Conservation (phyloP, 2,888 invertebrate species). For the Mesochorus sp. region DNA sequence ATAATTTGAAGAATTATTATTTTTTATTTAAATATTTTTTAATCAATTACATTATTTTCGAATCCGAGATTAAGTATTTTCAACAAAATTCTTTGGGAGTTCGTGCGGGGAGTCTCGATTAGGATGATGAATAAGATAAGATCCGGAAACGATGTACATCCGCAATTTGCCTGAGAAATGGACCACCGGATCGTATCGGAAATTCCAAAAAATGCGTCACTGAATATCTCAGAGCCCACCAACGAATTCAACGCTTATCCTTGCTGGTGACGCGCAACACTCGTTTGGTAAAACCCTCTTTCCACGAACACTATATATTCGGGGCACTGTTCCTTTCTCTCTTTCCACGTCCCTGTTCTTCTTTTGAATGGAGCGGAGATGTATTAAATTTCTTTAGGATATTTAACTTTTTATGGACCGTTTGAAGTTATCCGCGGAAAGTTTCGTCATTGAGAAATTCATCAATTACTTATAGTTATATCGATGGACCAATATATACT, state of each 20-base stretch:
- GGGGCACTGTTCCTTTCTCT: neutral
- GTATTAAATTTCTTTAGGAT: neutral
- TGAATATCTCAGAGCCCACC: constrained; percentile 28
- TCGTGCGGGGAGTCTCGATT: too few relatives aligned
- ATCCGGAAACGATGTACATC: constrained; percentile 46
- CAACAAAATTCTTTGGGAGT: neutral
- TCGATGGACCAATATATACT: neutral
- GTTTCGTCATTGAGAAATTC: neutral
- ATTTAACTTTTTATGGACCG: constrained; percentile 30
- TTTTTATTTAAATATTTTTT: too few relatives aligned
- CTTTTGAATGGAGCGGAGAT: constrained; percentile 8
- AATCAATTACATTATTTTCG: too few relatives aligned
- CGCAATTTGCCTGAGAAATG: constrained; percentile 42
- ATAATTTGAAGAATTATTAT: too few relatives aligned
- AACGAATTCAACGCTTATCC: constrained; percentile 45
- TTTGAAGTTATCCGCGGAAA: constrained; percentile 43
- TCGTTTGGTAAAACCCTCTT: constrained; percentile 32
- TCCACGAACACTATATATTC: constrained; percentile 41
- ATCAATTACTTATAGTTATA: neutral
- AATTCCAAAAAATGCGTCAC: constrained; percentile 55
- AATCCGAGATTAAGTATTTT: too few relatives aligned
- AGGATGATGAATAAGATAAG: neutral
- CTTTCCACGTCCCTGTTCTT: neutral
- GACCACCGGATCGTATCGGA: constrained; percentile 47
- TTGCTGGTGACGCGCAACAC: neutral